phyloP scores from a whole-genome alignment of 2,888 invertebrate genomes.

The Nephrotoma guestfalica region DNA sequence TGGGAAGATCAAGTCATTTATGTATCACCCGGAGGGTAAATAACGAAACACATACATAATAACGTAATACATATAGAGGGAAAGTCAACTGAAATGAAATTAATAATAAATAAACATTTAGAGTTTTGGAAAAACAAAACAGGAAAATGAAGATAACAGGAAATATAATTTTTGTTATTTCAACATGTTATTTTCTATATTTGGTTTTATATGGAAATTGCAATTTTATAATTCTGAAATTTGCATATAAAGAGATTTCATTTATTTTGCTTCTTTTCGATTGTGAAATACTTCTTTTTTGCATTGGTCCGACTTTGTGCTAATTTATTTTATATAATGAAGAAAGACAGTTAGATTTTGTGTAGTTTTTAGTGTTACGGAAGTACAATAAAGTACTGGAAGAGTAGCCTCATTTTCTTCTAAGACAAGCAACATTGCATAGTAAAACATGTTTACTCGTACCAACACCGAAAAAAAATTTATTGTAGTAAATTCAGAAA shows the following conservation, averaged over 20 bases:
- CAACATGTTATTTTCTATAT: not conserved
- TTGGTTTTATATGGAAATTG: not conserved
- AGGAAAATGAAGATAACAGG: not conserved
- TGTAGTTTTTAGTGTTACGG: not conserved
- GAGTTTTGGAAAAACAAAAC: not conserved
- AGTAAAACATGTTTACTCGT: no score
- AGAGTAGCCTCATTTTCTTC: not conserved
- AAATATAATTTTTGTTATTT: not conserved
- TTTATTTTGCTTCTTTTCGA: not conserved
- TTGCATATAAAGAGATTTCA: not conserved
- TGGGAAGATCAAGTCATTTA: not conserved
- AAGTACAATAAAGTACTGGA: not conserved
- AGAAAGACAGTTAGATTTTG: not conserved
- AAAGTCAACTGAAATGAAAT: not conserved
- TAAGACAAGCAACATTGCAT: no score
- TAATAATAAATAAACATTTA: not conserved
- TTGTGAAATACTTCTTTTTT: not conserved
- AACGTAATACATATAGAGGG: not conserved
- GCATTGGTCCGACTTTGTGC: not conserved
- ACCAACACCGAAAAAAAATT: no score
- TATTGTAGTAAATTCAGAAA: no score
- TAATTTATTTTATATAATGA: not conserved
- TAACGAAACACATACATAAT: not conserved
- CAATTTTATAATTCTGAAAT: not conserved
- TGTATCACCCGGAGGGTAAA: not conserved